These are phyloP conservation scores for Ophiodon elongatus DNA, from an alignment of 2,113 vertebrate genomes.

Conservation along the genomic window DNA sequence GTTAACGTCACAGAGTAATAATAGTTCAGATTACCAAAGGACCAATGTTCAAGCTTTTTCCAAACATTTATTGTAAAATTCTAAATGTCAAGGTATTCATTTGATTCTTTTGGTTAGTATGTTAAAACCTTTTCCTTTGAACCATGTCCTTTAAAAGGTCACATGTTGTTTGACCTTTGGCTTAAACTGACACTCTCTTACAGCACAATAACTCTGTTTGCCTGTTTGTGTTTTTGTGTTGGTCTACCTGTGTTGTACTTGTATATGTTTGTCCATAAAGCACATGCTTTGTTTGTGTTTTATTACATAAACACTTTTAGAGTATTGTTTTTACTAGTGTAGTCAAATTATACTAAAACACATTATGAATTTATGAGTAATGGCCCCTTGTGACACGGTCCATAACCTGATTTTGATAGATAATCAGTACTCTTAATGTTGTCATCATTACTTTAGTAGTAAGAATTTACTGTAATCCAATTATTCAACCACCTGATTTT, in stretches of 20 bases:
- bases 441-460: not conserved
- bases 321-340: not conserved
- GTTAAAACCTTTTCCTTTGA: conserved; percentile 42
- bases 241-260: conserved; percentile 42
- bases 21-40: conserved; percentile 30
- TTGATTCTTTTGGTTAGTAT: conserved; percentile 40
- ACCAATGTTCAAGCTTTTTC: conserved; percentile 37
- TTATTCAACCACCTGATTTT: not conserved
- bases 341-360: not conserved
- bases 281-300: conserved; percentile 23
- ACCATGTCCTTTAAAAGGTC: conserved; percentile 54
- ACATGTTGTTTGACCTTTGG: conserved; percentile 54
- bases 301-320: not conserved
- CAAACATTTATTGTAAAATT: conserved; percentile 39
- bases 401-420: not conserved
- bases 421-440: not conserved
- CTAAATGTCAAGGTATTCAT: conserved; percentile 75
- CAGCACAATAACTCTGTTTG: conserved; percentile 63
- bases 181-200: conserved; percentile 67
- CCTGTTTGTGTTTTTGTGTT: conserved; percentile 54
- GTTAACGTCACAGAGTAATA: not conserved
- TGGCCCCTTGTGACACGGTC: not conserved
- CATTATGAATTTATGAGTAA: not conserved
- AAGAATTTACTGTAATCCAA: not conserved
- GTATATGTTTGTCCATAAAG: conserved; percentile 17